Evolutionary conservation across 2,113 vertebrate species (phyloP), one percentile per base, ranked within the genome.

Genomic region (Rhinopomastus cyanomelas): DNA sequence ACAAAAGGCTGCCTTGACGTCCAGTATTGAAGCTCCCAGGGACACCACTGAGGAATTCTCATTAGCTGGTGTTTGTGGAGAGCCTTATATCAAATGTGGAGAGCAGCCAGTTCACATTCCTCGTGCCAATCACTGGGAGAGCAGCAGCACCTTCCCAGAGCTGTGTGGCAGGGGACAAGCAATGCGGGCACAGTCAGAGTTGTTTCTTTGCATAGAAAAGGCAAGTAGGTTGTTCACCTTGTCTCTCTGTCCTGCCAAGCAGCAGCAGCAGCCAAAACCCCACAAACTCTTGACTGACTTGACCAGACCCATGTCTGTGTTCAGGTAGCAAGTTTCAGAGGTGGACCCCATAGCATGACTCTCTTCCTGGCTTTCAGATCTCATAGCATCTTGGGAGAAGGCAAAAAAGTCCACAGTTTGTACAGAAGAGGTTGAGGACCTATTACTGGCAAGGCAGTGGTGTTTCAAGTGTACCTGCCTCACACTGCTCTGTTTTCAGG

Each of bases 1-100:
- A 96, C 94, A 94, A 96, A 95, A 96, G 87, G 56, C 90, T 88
- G 84, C 84, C 84, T 90, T 85, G 67, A 95, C 91, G 94, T 95
- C 89, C 91, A 96, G 90, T 96, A 96, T 94, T 94, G 88, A 77
- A 89, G 92, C 92, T 94, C 90, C 92, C 71, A 79, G 89, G 90
- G 93, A 93, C 89, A 94, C 92, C 86, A 44, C 68, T 86, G 86
- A 92, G 75, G 94, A 96, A 93, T 95, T 87, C 87, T 87, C 84
- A 95, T 96, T 96, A 95, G 91, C 91, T 92, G 89, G 89, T 95
- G 91, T 93, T 96, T 94, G 94, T 86, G 78, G 87, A 95, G 93
- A 87, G 91, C 91, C 48, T 93, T 90, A 67, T 27, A 86, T 90
- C 87, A 92, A 92, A 57, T 42, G 66, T 27, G 11, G 66, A 77